Evolutionary conservation across 2,888 invertebrate genomes (phyloP).

Genomic region (Agapostemon virescens): DNA sequence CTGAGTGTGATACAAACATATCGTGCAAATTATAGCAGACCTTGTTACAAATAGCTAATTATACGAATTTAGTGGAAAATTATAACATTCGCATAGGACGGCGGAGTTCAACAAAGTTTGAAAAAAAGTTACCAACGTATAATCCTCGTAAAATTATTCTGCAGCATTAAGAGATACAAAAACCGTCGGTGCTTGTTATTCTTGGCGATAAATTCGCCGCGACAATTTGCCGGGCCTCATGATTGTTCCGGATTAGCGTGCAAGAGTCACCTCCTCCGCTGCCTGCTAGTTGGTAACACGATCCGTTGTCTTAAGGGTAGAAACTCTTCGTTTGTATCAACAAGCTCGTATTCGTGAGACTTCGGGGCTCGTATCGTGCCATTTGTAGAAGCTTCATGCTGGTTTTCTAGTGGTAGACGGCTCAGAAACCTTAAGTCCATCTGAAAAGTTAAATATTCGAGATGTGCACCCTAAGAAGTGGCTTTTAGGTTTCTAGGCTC

Average conservation of each 20-base stretch:
- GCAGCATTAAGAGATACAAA: conserved; percentile 22
- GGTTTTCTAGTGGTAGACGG: neutral
- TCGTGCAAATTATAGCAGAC: no score
- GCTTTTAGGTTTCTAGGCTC: no score
- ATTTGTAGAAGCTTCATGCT: neutral
- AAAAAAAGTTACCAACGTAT: conserved; percentile 34
- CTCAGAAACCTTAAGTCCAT: neutral
- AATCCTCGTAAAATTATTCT: conserved; percentile 40
- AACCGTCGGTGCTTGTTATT: neutral
- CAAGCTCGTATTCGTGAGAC: neutral
- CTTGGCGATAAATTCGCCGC: neutral
- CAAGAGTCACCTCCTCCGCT: neutral
- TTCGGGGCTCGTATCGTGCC: neutral
- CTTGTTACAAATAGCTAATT: no score
- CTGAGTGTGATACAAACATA: no score
- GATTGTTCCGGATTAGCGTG: conserved; percentile 23
- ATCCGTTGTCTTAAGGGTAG: conserved; percentile 6
- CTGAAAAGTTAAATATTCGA: neutral
- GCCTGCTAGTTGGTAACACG: neutral
- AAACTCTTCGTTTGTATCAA: conserved; percentile 1
- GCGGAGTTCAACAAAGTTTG: conserved; percentile 61
- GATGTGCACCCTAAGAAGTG: neutral
- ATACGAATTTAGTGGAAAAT: no score
- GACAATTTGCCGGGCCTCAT: neutral
- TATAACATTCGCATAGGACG: conserved; percentile 56